Evolutionary conservation across 2,797 vertebrate genomes (phyloP).

Genomic region (Myripristis murdjan): DNA sequence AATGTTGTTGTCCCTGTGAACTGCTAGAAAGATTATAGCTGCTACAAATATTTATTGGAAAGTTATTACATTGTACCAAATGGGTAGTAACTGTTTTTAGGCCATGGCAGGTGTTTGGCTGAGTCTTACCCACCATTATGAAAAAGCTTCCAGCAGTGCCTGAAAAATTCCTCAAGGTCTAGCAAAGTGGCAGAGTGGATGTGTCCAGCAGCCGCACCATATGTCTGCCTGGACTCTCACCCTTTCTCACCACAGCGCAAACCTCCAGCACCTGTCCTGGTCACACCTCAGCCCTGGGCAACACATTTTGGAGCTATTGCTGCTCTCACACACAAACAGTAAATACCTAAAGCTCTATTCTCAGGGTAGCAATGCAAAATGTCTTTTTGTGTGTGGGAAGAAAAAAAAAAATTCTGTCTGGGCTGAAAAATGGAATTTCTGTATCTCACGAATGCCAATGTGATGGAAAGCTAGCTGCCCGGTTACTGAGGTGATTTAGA

Average conservation of each 20-base stretch:
- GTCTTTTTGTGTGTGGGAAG: conserved; percentile 2
- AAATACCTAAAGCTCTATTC: conserved; percentile 20
- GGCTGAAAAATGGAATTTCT: conserved; percentile 25
- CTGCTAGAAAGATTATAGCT: too few relatives aligned
- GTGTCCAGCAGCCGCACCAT: conserved; percentile 59
- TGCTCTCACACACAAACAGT: conserved; percentile 26
- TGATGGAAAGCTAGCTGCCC: conserved; percentile 3
- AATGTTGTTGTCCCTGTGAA: too few relatives aligned
- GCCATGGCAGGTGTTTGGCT: conserved; percentile 50
- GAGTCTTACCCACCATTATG: conserved; percentile 39
- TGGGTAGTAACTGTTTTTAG: conserved; percentile 50
- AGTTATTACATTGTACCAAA: conserved; percentile 47
- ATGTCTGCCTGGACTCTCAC: conserved; percentile 58
- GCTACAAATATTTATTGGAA: too few relatives aligned
- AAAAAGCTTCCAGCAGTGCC: conserved; percentile 53
- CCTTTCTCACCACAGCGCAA: conserved; percentile 50
- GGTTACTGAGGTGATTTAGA: conserved; percentile 20
- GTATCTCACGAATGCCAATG: conserved; percentile 8
- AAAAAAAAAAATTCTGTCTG: conserved; percentile 16
- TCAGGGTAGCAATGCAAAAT: conserved; percentile 26
- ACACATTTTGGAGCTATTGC: conserved; percentile 26
- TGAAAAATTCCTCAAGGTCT: conserved; percentile 76
- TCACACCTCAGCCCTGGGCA: conserved; percentile 48
- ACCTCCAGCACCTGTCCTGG: conserved; percentile 54
- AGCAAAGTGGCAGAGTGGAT: conserved; percentile 54